Percentiles rank a stretch among this genome's conserved stretches.
Evolutionary conservation across 1,140 invertebrate species (phyloP).

Genomic region (Drosophila murphyi): DNA sequence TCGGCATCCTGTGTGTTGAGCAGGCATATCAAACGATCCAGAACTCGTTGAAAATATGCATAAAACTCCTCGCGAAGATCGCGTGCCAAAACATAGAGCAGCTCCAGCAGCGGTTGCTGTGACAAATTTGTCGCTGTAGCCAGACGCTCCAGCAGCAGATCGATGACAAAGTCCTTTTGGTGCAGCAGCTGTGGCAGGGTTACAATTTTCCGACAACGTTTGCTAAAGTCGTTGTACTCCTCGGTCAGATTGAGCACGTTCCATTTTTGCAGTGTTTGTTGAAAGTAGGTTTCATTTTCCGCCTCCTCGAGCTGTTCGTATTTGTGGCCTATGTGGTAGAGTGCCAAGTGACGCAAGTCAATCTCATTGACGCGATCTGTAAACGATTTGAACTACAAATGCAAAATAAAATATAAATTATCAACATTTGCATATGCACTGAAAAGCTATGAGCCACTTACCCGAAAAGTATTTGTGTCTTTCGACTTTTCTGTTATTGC

Average conservation of each 20-base stretch:
- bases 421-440: not conserved
- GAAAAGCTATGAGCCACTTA: conserved; percentile 83
- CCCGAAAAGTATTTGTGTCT: conserved; percentile 92
- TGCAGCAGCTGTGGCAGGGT: conserved; percentile 92
- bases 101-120: conserved; percentile 93
- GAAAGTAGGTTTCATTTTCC: conserved; percentile 90
- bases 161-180: conserved; percentile 90
- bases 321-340: conserved; percentile 88
- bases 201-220: conserved; percentile 89
- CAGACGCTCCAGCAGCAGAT: conserved; percentile 89
- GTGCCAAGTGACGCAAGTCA: conserved; percentile 91
- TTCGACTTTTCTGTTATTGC: conserved; percentile 91
- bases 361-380: conserved; percentile 92
- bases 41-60: conserved; percentile 89
- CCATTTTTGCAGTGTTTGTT: conserved; percentile 94
- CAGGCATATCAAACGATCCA: conserved; percentile 89
- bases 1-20: conserved; percentile 92
- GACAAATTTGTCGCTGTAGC: conserved; percentile 89
- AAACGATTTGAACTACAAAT: conserved; percentile 92
- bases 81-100: conserved; percentile 92
- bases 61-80: conserved; percentile 96
- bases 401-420: conserved; percentile 20
- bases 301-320: conserved; percentile 87
- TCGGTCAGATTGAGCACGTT: conserved; percentile 92
- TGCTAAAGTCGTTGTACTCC: conserved; percentile 91